Conservation (phyloP, 92 coral and sea anemone genomes). For the Porites lobata region DNA sequence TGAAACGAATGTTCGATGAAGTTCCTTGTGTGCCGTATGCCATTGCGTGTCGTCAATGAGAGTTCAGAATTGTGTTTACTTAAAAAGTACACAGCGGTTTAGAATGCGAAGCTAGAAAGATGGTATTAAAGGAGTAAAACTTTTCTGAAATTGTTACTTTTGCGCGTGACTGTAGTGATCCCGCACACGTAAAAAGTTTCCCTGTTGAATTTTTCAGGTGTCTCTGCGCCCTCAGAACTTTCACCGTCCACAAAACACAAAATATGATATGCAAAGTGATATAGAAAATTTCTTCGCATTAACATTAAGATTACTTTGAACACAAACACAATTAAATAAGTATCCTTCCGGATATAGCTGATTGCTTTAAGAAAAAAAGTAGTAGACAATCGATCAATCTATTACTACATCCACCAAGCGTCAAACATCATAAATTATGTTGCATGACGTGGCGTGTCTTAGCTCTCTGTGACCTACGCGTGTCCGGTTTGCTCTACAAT, state of each 20-base stretch:
- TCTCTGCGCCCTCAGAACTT: too few species aligned
- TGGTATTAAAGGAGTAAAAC: background rate
- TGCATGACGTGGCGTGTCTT: constrained; percentile 16
- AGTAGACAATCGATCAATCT: too few species aligned
- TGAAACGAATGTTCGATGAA: too few species aligned
- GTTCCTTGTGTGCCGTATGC: too few species aligned
- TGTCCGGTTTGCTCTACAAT: background rate
- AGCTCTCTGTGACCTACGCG: constrained; percentile 1
- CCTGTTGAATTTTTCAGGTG: background rate
- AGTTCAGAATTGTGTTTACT: background rate
- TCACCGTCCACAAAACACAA: background rate
- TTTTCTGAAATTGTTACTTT: background rate
- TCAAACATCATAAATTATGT: background rate
- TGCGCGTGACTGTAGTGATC: constrained; percentile 14
- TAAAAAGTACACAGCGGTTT: constrained; percentile 1
- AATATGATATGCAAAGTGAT: background rate
- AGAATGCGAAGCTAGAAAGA: background rate
- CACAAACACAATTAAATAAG: too few species aligned
- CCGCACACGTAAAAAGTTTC: background rate
- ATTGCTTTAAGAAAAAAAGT: background rate
- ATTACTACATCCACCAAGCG: background rate
- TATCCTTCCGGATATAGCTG: background rate
- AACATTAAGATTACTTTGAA: background rate
- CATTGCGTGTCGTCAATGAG: too few species aligned
- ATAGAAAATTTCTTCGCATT: background rate